Conservation (phyloP, 2,797 vertebrate species). For the Sebastes glaucus region DNA sequence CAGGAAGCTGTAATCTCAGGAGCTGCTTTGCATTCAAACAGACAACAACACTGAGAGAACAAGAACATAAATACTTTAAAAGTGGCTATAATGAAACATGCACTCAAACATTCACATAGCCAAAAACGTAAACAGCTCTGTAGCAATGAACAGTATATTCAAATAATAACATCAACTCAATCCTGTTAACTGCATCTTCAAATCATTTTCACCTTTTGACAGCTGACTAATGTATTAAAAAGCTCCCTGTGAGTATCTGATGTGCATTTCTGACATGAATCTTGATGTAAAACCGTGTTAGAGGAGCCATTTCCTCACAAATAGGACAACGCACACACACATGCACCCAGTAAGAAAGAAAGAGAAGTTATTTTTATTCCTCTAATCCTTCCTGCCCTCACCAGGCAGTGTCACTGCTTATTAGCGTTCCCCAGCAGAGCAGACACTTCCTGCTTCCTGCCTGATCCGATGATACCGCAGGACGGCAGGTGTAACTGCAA, state of each 20-base stretch:
- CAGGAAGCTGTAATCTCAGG: background rate
- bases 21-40: background rate
- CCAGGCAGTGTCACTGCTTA: conserved; percentile 67
- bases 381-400: conserved; percentile 76
- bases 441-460: conserved; percentile 63
- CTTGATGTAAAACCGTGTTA: background rate
- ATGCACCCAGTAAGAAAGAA: background rate
- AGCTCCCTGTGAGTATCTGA: background rate
- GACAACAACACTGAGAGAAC: background rate
- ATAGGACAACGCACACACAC: background rate
- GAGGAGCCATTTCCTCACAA: background rate
- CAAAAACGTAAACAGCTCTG: background rate
- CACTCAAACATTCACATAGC: background rate
- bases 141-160: background rate
- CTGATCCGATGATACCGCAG: conserved; percentile 29
- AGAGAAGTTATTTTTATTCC: conserved; percentile 72
- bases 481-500: conserved; percentile 15
- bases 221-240: background rate
- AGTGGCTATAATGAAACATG: background rate
- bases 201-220: background rate
- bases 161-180: background rate
- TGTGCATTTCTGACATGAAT: background rate
- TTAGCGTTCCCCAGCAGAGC: conserved; percentile 60
- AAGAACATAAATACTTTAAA: background rate
- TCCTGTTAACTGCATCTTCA: background rate